Percentiles rank a stretch among this genome's conserved stretches.
Conservation (phyloP, 2,797 vertebrate genomes). For the Selene dorsalis region DNA sequence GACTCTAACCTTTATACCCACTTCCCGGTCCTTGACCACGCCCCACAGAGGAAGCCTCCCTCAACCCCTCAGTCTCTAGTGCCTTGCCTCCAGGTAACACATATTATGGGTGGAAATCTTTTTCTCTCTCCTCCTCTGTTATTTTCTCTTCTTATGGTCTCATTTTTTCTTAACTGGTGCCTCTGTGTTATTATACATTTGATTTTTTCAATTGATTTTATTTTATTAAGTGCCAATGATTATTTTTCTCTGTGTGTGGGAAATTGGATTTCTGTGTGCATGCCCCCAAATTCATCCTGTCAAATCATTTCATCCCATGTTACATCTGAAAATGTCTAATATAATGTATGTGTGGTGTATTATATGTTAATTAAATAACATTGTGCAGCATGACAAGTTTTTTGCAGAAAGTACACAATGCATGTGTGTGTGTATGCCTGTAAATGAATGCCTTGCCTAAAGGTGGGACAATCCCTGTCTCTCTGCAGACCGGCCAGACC, state of each 20-base stretch:
- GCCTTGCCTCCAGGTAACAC: conserved; percentile 86
- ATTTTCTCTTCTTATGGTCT: neutral
- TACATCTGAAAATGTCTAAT: neutral
- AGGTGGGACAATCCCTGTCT: conserved; percentile 6
- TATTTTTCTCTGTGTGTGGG: neutral
- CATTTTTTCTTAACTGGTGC: conserved; percentile 2
- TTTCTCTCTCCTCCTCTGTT: conserved; percentile 22
- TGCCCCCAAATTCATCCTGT: conserved; percentile 10
- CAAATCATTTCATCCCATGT: conserved; percentile 15
- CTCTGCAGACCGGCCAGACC: conserved; percentile 89
- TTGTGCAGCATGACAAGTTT: neutral
- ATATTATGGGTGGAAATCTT: conserved; percentile 29
- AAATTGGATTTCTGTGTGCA: conserved; percentile 28
- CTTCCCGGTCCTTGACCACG: conserved; percentile 63
- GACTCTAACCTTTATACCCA: conserved; percentile 86
- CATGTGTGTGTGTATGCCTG: neutral
- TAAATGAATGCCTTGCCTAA: conserved; percentile 10
- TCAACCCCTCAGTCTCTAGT: conserved; percentile 89
- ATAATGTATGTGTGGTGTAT: no score
- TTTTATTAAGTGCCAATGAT: neutral
- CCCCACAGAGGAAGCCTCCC: conserved; percentile 89
- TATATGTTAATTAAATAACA: neutral
- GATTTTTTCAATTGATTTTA: neutral
- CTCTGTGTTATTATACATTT: conserved; percentile 2
- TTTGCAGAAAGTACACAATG: conserved; percentile 18